Evolutionary conservation across 1,140 invertebrate species (phyloP).

Genomic region (Bombus pyrosoma): DNA sequence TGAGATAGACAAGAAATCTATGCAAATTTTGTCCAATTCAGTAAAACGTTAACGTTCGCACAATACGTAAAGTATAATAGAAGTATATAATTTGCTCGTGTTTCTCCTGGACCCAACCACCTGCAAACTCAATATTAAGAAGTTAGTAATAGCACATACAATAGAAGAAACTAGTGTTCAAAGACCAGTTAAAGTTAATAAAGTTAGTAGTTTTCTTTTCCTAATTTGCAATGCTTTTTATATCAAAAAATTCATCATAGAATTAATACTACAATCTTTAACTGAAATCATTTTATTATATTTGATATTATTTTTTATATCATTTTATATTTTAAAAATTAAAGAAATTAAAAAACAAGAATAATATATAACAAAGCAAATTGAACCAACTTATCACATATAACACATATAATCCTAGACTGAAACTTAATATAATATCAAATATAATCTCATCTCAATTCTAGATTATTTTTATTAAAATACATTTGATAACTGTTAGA

Average conservation of each 20-base stretch:
- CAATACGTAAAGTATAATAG: conserved; percentile 45
- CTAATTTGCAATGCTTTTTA: background rate
- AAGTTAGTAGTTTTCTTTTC: background rate
- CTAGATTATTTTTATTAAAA: background rate
- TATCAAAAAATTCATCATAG: background rate
- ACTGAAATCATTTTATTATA: background rate
- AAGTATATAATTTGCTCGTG: conserved; percentile 54
- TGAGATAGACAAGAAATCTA: conserved; percentile 43
- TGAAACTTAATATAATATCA: background rate
- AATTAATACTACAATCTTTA: background rate
- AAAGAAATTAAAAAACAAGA: background rate
- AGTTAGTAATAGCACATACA: conserved; percentile 65
- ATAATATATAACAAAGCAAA: background rate
- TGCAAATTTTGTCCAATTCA: conserved; percentile 20
- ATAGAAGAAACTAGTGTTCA: conserved; percentile 44
- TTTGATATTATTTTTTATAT: background rate
- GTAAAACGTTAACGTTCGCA: conserved; percentile 42
- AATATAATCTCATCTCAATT: background rate
- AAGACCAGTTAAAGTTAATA: conserved; percentile 35
- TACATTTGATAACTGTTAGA: background rate
- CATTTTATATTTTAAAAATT: conserved; percentile 1
- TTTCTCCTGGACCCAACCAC: conserved; percentile 66
- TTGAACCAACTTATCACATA: background rate
- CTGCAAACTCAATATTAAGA: conserved; percentile 79
- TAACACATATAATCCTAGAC: background rate